These are phyloP conservation scores for Pseudoatta argentina DNA, from an alignment of 1,140 invertebrate genomes.

Conservation along the genomic window DNA sequence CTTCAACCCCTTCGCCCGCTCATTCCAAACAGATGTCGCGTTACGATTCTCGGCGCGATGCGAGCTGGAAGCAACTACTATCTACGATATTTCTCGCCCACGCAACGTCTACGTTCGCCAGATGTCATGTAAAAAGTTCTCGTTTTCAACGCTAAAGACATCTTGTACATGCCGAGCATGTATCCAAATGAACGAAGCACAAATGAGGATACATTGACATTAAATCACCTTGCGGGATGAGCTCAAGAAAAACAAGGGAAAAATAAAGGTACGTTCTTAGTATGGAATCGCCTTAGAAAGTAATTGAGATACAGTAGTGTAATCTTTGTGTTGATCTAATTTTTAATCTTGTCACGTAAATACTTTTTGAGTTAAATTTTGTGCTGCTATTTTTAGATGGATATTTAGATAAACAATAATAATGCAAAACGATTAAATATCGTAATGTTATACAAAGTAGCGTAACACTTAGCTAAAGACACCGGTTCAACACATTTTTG, in stretches of 20 bases:
- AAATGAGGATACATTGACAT: neutral
- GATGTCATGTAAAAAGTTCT: constrained; percentile 77
- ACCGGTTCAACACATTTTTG: neutral
- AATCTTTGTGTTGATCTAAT: neutral
- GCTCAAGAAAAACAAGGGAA: neutral
- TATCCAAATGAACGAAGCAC: constrained; percentile 29
- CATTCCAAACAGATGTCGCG: constrained; percentile 79
- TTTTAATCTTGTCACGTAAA: neutral
- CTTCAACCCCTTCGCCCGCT: constrained; percentile 55
- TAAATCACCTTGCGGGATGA: neutral
- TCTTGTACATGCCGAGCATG: constrained; percentile 1
- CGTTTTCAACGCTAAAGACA: constrained; percentile 9
- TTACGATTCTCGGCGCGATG: constrained; percentile 73
- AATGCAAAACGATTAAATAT: neutral
- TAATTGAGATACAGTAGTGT: neutral
- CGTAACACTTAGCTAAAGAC: neutral
- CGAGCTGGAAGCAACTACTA: constrained; percentile 52
- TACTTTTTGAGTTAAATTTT: neutral
- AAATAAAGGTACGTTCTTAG: neutral
- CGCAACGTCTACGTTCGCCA: constrained; percentile 65
- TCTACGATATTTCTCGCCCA: constrained; percentile 46
- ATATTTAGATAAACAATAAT: neutral
- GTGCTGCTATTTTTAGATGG: neutral
- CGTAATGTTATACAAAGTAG: neutral
- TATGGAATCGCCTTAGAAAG: neutral